A percentile compares a stretch with the other conserved stretches of the same genome.
Evolutionary conservation across 2,113 vertebrate genomes (phyloP).

Genomic region (Sander vitreus): DNA sequence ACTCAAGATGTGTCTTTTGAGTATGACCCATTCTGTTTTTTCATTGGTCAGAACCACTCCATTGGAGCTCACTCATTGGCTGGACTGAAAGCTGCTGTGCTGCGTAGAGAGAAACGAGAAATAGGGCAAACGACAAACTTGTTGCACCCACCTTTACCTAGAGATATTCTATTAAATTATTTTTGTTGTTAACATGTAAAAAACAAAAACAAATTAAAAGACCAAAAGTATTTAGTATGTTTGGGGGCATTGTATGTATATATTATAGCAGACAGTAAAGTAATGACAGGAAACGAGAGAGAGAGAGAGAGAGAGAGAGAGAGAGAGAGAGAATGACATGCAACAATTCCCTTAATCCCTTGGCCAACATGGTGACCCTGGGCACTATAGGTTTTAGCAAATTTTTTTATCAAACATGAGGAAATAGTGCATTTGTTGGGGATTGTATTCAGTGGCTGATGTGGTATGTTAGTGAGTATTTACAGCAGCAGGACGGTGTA

Average conservation of each 20-base stretch:
- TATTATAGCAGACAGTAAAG: background rate
- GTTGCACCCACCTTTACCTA: background rate
- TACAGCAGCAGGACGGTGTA: background rate
- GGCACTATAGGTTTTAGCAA: background rate
- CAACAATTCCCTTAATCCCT: background rate
- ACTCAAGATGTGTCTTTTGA: slow-evolving; percentile 2
- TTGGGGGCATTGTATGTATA: background rate
- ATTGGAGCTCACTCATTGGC: background rate
- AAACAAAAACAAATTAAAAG: background rate
- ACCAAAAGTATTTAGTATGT: background rate
- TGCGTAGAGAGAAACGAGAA: background rate
- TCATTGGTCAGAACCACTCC: slow-evolving; percentile 1
- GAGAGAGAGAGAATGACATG: no score
- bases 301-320: background rate
- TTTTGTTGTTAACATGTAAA: background rate
- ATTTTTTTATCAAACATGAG: background rate
- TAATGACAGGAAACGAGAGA: background rate
- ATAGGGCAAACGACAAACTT: slow-evolving; percentile 1
- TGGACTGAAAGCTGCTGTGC: background rate
- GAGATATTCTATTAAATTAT: background rate
- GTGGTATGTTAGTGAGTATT: background rate
- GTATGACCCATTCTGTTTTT: slow-evolving; percentile 1
- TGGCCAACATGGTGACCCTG: background rate
- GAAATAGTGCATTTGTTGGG: background rate
- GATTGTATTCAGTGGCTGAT: background rate